Percentiles rank a stretch among this genome's conserved stretches.
These are phyloP conservation scores for Microcebus murinus DNA, from an alignment of 2,113 vertebrate genomes.

Conservation along the genomic window DNA sequence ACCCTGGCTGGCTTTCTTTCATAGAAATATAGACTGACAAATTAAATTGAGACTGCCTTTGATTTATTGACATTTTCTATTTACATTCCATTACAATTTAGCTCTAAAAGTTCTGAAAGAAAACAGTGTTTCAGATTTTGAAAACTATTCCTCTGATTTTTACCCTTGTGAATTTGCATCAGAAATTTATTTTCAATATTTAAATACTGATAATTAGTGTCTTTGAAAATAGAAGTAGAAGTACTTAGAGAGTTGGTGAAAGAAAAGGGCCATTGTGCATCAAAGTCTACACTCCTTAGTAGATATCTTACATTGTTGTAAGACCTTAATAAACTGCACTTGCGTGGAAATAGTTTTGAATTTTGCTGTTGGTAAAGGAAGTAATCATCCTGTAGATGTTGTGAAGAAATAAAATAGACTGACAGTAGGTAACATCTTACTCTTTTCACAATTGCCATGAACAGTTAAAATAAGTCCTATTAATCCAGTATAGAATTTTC, in stretches of 20 bases:
- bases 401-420: background rate
- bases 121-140: conserved; percentile 11
- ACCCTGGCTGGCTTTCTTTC: conserved; percentile 3
- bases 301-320: background rate
- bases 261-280: background rate
- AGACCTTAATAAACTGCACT: background rate
- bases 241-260: background rate
- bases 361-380: background rate
- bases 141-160: background rate
- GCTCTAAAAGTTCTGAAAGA: background rate
- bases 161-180: conserved; percentile 2
- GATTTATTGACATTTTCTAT: background rate
- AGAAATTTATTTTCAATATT: conserved; percentile 8
- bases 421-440: background rate
- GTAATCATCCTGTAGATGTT: background rate
- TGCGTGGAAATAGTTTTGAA: background rate
- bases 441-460: background rate
- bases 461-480: background rate
- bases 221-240: conserved; percentile 8
- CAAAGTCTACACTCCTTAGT: background rate
- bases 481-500: background rate
- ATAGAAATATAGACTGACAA: background rate
- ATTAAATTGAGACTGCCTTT: background rate
- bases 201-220: background rate
- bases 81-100: background rate